Conservation (phyloP, 2,113 vertebrate species). For the Gymnorhina tibicen region DNA sequence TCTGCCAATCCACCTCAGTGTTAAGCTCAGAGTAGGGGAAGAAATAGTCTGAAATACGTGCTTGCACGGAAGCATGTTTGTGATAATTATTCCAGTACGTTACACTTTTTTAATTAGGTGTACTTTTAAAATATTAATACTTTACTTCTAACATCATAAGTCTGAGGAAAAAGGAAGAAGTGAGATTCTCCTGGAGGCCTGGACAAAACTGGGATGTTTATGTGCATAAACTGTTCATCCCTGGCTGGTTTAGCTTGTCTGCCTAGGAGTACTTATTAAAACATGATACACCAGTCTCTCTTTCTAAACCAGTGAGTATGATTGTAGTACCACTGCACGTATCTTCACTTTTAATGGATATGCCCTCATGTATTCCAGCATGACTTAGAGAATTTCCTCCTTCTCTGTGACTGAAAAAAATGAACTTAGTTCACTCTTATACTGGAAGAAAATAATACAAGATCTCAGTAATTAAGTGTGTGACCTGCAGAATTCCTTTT, state of each 20-base stretch:
- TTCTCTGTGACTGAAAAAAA: constrained; percentile 25
- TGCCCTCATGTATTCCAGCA: not conserved
- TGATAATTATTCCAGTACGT: not conserved
- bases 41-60: not conserved
- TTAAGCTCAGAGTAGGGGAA: not conserved
- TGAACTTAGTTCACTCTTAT: not conserved
- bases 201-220: not conserved
- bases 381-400: constrained; percentile 14
- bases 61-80: not conserved
- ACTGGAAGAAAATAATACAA: constrained; percentile 29
- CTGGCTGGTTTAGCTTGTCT: not conserved
- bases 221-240: not conserved
- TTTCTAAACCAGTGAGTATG: not conserved
- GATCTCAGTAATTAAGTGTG: constrained; percentile 19
- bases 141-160: not conserved
- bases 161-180: not conserved
- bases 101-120: not conserved
- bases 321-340: not conserved
- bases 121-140: not conserved
- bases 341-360: not conserved
- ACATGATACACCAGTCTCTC: not conserved
- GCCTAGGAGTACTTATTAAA: not conserved
- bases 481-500: constrained; percentile 41
- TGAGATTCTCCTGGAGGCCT: not conserved
- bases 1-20: not conserved